Evolutionary conservation across 2,888 invertebrate species (phyloP), one percentile per base, ranked within the genome.

Genomic region (Hypomecis punctinalis): DNA sequence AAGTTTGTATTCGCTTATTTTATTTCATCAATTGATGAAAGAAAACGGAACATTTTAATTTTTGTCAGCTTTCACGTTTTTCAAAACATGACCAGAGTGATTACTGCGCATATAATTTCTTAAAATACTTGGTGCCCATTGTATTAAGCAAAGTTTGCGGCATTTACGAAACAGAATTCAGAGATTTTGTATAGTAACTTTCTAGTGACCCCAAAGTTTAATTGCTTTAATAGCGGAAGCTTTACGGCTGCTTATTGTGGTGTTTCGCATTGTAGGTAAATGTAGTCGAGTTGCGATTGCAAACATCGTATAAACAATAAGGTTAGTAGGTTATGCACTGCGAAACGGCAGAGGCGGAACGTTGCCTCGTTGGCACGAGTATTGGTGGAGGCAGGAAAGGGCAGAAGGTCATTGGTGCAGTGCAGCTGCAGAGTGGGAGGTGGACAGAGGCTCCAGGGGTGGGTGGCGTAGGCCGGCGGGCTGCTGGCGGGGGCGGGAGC

Each of bases 351-450:
- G 60, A 66, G 70, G 66, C 66, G 66, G 63, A 55, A 52, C 53
- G 61, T 61, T 67, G 66, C 66, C 66, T 66, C 58, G 66, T 61
- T 67, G 66, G 67, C 66, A 67, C 58, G 66, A 39, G 51, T 56
- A 53, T 56, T 59, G 61, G 72, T 61, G 67, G 69, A 68, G 77
- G 75, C 76, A 77, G 55, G 70, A 87, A 88, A 90, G 85, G 86
- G 76, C 85, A 87, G 77, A 74, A 84, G 85, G 85, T 86, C 84
- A 61, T 66, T 68, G 81, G 76, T 88, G 88, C 87, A 87, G 75
- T 85, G 83, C 84, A 82, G 82, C 79, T 83, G 85, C 83, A 83
- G 70, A 70, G 73, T 71, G 77, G 77, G 74, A 65, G 76, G 77
- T 45, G 39, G 60, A 52, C 43, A 39, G 81, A 79, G 79, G 76